Evolutionary conservation across 2,888 invertebrate genomes (phyloP).

Genomic region (Drosophila falleni): DNA sequence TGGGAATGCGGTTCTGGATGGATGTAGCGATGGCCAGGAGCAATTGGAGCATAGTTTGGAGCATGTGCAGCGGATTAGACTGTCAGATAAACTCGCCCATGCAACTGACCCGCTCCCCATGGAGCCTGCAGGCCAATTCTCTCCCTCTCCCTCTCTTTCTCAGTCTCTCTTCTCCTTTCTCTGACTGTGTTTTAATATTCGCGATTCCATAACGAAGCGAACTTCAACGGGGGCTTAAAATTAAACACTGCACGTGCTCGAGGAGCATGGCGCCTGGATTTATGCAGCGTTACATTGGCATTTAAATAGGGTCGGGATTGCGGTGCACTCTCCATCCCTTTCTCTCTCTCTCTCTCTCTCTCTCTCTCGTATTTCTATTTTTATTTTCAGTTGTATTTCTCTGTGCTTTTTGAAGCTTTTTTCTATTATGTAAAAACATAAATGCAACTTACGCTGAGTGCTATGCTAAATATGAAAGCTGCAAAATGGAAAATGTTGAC

Average conservation of each 20-base stretch:
- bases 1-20: background rate
- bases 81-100: conserved; percentile 27
- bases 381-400: conserved; percentile 26
- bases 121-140: conserved; percentile 1
- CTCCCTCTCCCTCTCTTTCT: background rate
- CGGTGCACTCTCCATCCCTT: conserved; percentile 2
- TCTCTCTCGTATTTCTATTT: conserved; percentile 5
- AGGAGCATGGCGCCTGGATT: conserved; percentile 63
- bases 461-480: conserved; percentile 29
- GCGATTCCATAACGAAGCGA: conserved; percentile 22
- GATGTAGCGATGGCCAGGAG: background rate
- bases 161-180: background rate
- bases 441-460: conserved; percentile 71
- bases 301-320: conserved; percentile 67
- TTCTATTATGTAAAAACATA: conserved; percentile 67
- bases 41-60: background rate
- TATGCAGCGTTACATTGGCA: conserved; percentile 70
- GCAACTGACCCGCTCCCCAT: conserved; percentile 17
- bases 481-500: conserved; percentile 19
- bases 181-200: conserved; percentile 42
- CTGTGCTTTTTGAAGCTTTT: conserved; percentile 30
- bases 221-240: conserved; percentile 51
- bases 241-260: conserved; percentile 74
- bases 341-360: background rate
- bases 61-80: conserved; percentile 39